Evolutionary conservation across 2,113 vertebrate species (phyloP), one percentile per base, ranked within the genome.

Genomic region (Saccopteryx bilineata): DNA sequence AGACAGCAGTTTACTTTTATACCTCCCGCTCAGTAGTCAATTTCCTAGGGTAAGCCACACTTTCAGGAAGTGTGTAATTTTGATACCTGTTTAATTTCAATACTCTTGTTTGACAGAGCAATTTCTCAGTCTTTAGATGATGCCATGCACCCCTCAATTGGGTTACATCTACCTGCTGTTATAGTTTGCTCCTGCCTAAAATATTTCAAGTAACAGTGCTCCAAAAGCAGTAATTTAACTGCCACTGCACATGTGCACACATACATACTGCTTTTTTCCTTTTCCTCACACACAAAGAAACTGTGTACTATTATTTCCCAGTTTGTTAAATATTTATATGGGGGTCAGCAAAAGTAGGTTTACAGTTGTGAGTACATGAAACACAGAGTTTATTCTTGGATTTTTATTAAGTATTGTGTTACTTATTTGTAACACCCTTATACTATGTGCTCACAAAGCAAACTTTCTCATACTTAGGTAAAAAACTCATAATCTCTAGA

Each of bases 21-120:
- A 92, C 87, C 58, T 96, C 79, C 91, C 46, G 23, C 56, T 72
- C 33, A 0, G 31, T 0, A 96, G 63, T 50, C 96, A 97, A 24
- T 96, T 98, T 97, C 94, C 83, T 58, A 96, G 93, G 90, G 39
- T 91, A 95, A 95, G 48, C 61, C 87, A 84, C 66, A 94, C 31
- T 91, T 96, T 61, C 69, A 90, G 89, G 92, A 52, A 97, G 54
- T 1, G 80, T 98, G 84, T 90, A 97, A 98, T 98, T 97, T 98
- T 98, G 95, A 98, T 97, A 97, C 87, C 71, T 97, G 96, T 96
- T 96, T 98, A 98, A 98, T 97, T 97, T 97, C 94, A 93, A 69
- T 95, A 96, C 81, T 95, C 78, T 96, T 85, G 26, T 87, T 94
- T 97, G 95, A 97, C 97, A 97, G 96, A 79, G 95, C 96, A 90